A percentile compares a stretch with the other conserved stretches of the same genome.
Conservation (phyloP, 2,113 vertebrate species). For the human region GRCh38 chr18:28400501-28401000, state of each 20-base stretch:
- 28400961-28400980: not conserved
- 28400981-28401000: slow-evolving; percentile 20
- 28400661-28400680: no score
- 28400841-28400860: not conserved
- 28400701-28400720: no score
- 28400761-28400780: not conserved
- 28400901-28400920: not conserved
- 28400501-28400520: no score
- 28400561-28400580: no score
- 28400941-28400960: slow-evolving; percentile 14
- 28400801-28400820: not conserved
- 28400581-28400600: no score
- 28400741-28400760: not conserved
- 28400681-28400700: no score
- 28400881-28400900: not conserved
- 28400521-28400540: no score
- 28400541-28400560: no score
- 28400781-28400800: not conserved
- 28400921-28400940: not conserved
- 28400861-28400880: not conserved
- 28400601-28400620: no score
- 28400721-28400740: not conserved
- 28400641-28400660: no score
- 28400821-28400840: not conserved
- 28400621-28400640: no score